Percentiles rank a stretch among this genome's conserved stretches.
Conservation (phyloP, 2,113 vertebrate species). For the Thamnaconus septentrionalis region DNA sequence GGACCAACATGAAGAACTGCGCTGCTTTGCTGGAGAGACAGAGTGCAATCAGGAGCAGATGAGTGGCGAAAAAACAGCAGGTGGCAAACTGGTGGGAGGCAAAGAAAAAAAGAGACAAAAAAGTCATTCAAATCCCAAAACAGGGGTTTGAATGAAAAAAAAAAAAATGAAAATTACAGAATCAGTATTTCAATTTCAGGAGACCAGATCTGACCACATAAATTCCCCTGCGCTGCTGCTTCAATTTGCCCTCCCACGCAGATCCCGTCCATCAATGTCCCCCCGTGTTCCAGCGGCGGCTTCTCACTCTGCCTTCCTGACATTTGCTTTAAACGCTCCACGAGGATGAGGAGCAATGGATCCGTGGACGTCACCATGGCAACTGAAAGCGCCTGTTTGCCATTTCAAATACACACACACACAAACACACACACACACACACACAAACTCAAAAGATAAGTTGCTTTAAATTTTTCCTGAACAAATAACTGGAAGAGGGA, state of each 20-base stretch:
- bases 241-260: conserved; percentile 33
- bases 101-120: too few species aligned
- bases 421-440: too few species aligned
- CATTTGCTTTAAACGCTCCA: conserved; percentile 27
- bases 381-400: conserved; percentile 32
- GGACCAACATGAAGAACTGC: too few species aligned
- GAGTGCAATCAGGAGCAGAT: too few species aligned
- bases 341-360: conserved; percentile 14
- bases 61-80: too few species aligned
- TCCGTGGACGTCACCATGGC: conserved; percentile 40
- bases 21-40: too few species aligned
- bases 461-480: too few species aligned
- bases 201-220: neutral
- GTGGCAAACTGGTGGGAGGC: too few species aligned
- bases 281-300: conserved; percentile 5
- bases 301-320: conserved; percentile 4
- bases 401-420: neutral
- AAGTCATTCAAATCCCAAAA: too few species aligned
- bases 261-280: conserved; percentile 12
- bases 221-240: conserved; percentile 13
- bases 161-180: neutral
- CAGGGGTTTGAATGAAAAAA: too few species aligned
- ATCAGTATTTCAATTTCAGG: conserved; percentile 18
- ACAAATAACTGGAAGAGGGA: too few species aligned
- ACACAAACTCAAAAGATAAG: neutral